These are phyloP conservation scores for Caenorhabditis sp. DNA, from an alignment of 2,888 invertebrate genomes.

Conservation along the genomic window DNA sequence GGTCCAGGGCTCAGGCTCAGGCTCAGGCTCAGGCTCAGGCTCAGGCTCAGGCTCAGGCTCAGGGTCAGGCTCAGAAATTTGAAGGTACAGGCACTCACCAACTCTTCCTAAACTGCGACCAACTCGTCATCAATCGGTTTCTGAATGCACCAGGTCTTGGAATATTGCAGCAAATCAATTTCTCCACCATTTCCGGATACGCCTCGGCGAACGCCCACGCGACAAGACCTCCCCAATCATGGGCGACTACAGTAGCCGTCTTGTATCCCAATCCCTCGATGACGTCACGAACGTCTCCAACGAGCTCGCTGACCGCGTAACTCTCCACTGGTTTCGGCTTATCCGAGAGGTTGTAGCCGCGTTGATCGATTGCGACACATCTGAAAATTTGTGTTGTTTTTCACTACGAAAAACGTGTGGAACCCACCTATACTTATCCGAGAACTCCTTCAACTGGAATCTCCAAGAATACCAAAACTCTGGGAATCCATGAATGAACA, in stretches of 20 bases:
- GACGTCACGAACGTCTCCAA: slow-evolving; percentile 87
- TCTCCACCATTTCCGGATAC: slow-evolving; percentile 85
- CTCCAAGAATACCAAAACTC: slow-evolving; percentile 91
- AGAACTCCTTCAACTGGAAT: slow-evolving; percentile 87
- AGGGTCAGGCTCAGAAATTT: no score
- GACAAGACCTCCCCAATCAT: slow-evolving; percentile 87
- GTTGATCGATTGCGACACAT: slow-evolving; percentile 89
- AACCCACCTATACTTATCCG: slow-evolving; percentile 74
- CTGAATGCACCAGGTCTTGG: slow-evolving; percentile 88
- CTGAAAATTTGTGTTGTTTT: slow-evolving; percentile 84
- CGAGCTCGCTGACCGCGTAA: slow-evolving; percentile 87
- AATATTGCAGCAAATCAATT: slow-evolving; percentile 88
- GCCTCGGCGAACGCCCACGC: slow-evolving; percentile 86
- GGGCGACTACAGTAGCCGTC: slow-evolving; percentile 59
- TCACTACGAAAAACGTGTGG: background rate
- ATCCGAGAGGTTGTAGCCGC: slow-evolving; percentile 90
- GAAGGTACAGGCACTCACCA: slow-evolving; percentile 57
- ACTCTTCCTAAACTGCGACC: slow-evolving; percentile 67
- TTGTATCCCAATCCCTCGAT: slow-evolving; percentile 86
- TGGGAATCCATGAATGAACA: slow-evolving; percentile 89
- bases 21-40: no score
- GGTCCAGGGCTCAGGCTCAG: no score
- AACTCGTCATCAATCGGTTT: slow-evolving; percentile 84
- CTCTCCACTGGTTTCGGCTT: slow-evolving; percentile 87
- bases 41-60: no score